Base-by-base conservation (phyloP, 2,113 vertebrate species). In the Marmota flaviventris region DNA sequence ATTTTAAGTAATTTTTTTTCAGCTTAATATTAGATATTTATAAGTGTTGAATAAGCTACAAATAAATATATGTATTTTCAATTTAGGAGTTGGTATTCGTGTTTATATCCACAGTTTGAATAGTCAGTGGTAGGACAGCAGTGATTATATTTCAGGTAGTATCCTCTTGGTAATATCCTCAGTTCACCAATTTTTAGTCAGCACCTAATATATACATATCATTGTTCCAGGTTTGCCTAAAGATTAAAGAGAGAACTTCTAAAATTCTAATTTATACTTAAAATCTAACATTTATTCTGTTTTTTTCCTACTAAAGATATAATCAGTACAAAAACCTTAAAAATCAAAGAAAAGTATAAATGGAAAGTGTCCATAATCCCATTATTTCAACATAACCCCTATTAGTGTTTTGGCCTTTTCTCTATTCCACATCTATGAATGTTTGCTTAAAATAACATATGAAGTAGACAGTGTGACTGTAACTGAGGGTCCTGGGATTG, bases 321-420 rank as follows among this genome's bases (percentile, higher is more conserved):
- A 91, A 72, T 67, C 10, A 51, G 81, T 51, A 53, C 9, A 96
- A 72, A 91, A 78, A 5, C 37, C 17, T 92, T 87, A 45, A 97
- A 91, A 78, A 88, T 65, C n/a, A 95, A 93, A 53, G 9, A 75
- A 90, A 81, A 96, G 32, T 12, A 81, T n/a, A 83, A 48, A 97
- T 25, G 56, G 58, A 70, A 79, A 77, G 53, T 56, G 85, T 45
- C 18, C 8, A 1, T 85, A 61, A 61, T 90, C 25, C 12, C 29
- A 70, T 86, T 58, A 75, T 10, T 78, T 3, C 27, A 58, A 2
- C 27, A 84, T 75, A 61, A 75, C 39, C 53, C 24, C 32, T 51
- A 0, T 77, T 86, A 85, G 18, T 65, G 39, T 89, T 67, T 93
- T 70, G 39, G 63, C 51, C 9, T 22, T 67, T 88, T 94, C 83